These are phyloP conservation scores for Siderastrea siderea DNA, from an alignment of 92 coral and sea anemone genomes.

Conservation along the genomic window DNA sequence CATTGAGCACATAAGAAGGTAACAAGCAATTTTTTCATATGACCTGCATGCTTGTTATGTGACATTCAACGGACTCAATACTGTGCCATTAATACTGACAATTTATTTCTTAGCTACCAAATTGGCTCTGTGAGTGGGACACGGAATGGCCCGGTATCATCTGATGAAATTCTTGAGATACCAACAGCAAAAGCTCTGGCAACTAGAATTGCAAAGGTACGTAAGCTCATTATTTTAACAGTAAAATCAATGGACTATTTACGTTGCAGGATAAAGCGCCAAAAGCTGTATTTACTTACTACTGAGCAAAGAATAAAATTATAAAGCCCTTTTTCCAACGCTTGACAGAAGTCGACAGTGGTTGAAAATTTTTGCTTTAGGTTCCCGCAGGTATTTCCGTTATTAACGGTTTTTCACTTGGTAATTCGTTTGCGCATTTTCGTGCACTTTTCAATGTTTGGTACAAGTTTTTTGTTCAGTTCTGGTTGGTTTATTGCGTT, in stretches of 20 bases:
- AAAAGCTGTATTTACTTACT: neutral
- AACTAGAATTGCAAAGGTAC: constrained; percentile 28
- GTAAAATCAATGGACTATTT: no score
- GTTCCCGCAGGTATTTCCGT: no score
- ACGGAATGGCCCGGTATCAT: neutral
- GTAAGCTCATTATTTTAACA: neutral
- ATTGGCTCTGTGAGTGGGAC: constrained; percentile 15
- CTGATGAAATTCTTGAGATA: constrained; percentile 23
- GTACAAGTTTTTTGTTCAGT: no score
- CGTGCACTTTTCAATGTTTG: no score
- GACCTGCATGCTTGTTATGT: neutral
- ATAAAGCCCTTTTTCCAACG: neutral
- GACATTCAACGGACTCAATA: no score
- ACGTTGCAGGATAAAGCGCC: neutral
- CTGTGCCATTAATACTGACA: no score
- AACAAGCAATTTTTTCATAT: neutral
- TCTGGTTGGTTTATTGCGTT: no score
- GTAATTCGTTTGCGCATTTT: no score
- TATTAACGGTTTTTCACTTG: no score
- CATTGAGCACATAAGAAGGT: constrained; percentile 29
- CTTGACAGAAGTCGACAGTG: neutral
- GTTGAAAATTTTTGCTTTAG: neutral
- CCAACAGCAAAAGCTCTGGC: constrained; percentile 41
- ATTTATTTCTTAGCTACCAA: constrained; percentile 35
- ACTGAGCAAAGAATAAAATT: no score